phyloP scores from a whole-genome alignment of 2,888 invertebrate species.

The Dorcus parallelipipedus region DNA sequence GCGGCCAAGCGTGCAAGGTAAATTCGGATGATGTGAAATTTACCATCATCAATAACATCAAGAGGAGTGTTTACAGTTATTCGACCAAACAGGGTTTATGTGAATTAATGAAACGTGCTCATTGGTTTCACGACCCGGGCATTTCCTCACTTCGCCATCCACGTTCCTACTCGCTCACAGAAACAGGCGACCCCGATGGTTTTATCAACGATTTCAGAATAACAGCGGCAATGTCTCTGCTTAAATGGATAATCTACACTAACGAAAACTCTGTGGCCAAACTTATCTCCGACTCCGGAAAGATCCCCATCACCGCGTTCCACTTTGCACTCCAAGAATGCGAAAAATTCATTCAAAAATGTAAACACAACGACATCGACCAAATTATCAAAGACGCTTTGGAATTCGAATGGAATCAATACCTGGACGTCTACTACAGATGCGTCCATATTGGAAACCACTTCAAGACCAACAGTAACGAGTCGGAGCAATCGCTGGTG shows the following conservation, averaged over 20 bases:
- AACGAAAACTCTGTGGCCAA: slow-evolving; percentile 17
- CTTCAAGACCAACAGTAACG: slow-evolving; percentile 41
- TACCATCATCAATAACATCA: slow-evolving; percentile 43
- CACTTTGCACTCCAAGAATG: slow-evolving; percentile 71
- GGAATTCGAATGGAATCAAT: slow-evolving; percentile 64
- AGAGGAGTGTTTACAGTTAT: slow-evolving; percentile 46
- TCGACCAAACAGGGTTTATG: slow-evolving; percentile 55
- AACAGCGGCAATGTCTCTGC: slow-evolving; percentile 73
- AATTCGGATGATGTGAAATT: slow-evolving; percentile 39
- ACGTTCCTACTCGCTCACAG: slow-evolving; percentile 64
- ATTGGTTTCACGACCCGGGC: slow-evolving; percentile 53
- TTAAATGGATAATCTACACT: slow-evolving; percentile 60
- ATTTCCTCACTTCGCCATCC: slow-evolving; percentile 68
- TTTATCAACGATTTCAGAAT: slow-evolving; percentile 72
- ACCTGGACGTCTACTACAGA: slow-evolving; percentile 64
- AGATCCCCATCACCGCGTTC: slow-evolving; percentile 56
- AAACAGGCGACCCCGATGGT: slow-evolving; percentile 55
- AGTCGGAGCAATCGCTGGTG: slow-evolving; percentile 36
- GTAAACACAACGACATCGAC: slow-evolving; percentile 67
- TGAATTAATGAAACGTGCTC: slow-evolving; percentile 56
- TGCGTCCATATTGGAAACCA: slow-evolving; percentile 58
- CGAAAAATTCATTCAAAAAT: slow-evolving; percentile 59
- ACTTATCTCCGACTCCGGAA: slow-evolving; percentile 54
- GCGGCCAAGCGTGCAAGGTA: slow-evolving; percentile 39
- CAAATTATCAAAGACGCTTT: slow-evolving; percentile 41